Conservation (phyloP, 2,888 invertebrate genomes). For the Itoplectis maculator region DNA sequence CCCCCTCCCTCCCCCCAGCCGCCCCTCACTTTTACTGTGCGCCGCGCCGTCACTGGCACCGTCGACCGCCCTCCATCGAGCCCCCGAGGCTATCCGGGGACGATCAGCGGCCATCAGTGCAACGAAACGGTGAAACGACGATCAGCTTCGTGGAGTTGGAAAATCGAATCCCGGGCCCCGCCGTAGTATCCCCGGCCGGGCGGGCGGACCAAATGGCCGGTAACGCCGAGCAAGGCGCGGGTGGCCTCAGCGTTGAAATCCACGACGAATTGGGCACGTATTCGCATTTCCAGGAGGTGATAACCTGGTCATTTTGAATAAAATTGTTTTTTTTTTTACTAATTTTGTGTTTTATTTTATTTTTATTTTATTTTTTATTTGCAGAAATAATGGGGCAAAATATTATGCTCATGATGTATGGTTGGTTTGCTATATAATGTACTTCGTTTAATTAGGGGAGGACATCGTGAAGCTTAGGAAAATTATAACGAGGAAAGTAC, state of each 20-base stretch:
- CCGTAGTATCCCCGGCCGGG: constrained; percentile 32
- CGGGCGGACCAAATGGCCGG: constrained; percentile 30
- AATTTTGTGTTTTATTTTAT: neutral
- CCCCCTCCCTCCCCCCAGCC: neutral
- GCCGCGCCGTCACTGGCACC: constrained; percentile 43
- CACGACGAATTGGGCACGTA: constrained; percentile 7
- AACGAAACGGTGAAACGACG: constrained; percentile 51
- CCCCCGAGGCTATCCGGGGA: constrained; percentile 40
- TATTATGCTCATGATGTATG: neutral
- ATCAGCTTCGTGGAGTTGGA: constrained; percentile 43
- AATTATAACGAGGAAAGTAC: constrained; percentile 16
- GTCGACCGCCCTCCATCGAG: constrained; percentile 18
- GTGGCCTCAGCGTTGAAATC: neutral
- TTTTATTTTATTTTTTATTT: neutral
- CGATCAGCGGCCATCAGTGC: constrained; percentile 45
- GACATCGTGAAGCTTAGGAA: neutral
- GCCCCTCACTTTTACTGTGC: constrained; percentile 30
- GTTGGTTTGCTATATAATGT: neutral
- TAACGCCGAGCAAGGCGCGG: too few relatives aligned
- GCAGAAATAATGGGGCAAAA: too few relatives aligned
- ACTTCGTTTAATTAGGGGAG: neutral
- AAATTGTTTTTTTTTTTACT: neutral
- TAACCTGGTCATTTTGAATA: neutral
- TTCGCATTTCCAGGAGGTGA: neutral
- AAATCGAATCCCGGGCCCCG: constrained; percentile 50